Conservation (phyloP, 23 tunicate species). For the Clavelina lepadiformis region DNA sequence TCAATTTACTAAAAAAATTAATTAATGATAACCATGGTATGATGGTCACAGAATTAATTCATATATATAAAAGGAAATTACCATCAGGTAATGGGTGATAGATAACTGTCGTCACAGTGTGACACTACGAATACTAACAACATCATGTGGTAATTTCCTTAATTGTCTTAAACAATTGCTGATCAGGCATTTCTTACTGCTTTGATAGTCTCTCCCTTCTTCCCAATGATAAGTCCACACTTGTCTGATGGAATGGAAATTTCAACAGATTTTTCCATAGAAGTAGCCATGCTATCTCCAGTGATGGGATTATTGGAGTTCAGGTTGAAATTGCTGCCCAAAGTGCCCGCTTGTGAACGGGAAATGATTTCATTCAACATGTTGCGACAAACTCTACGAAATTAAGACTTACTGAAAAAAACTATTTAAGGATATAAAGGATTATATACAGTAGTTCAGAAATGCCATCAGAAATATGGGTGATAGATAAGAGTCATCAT, state of each 20-base stretch:
- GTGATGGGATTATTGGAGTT: neutral
- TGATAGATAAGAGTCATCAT: conserved; percentile 60
- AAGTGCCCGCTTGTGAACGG: conserved; percentile 59
- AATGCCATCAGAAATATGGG: conserved; percentile 66
- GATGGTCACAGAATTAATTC: neutral
- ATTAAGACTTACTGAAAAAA: neutral
- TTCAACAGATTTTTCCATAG: conserved; percentile 31
- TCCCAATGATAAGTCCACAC: conserved; percentile 98
- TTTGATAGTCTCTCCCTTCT: conserved; percentile 96
- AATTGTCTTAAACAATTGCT: neutral
- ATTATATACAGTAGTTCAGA: too few species aligned
- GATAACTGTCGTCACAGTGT: neutral
- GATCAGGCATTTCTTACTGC: conserved; percentile 37
- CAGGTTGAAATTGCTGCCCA: conserved; percentile 38
- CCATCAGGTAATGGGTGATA: conserved; percentile 4
- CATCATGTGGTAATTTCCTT: neutral
- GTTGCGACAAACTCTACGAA: conserved; percentile 49
- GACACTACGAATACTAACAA: neutral
- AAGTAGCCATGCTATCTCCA: conserved; percentile 34
- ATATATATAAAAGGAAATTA: neutral
- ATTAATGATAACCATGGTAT: neutral
- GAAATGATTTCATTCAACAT: conserved; percentile 63
- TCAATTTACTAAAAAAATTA: neutral
- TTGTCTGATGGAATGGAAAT: conserved; percentile 93
- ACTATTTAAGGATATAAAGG: too few species aligned